Conservation (phyloP, 2,888 invertebrate genomes). For the Pandemis corylana region DNA sequence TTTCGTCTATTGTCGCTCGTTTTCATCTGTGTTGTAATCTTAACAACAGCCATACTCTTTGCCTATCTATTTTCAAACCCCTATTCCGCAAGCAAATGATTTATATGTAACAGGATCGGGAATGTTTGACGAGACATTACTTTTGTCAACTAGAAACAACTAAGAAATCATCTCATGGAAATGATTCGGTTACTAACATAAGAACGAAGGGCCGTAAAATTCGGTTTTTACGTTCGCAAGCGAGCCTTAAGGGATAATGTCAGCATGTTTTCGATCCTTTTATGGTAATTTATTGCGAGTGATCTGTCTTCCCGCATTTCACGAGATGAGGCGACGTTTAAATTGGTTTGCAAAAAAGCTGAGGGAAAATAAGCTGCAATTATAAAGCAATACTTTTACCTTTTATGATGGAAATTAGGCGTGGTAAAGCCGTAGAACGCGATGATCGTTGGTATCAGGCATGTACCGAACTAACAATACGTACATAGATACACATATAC, state of each 20-base stretch:
- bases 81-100: background rate
- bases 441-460: too few species aligned
- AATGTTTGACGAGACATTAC: conserved; percentile 5
- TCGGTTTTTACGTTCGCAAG: conserved; percentile 46
- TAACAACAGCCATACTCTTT: too few species aligned
- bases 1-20: too few species aligned
- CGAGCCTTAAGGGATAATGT: conserved; percentile 51
- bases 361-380: conserved; percentile 21
- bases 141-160: conserved; percentile 47
- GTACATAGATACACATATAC: too few species aligned
- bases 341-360: conserved; percentile 39
- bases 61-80: background rate
- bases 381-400: background rate
- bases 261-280: conserved; percentile 50
- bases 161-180: conserved; percentile 53
- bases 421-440: background rate
- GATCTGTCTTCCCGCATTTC: conserved; percentile 43
- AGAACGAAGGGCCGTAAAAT: conserved; percentile 55
- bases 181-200: conserved; percentile 49
- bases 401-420: background rate
- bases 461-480: too few species aligned
- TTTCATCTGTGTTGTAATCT: too few species aligned
- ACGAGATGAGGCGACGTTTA: conserved; percentile 40
- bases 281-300: conserved; percentile 56
- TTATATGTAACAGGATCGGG: background rate